Percentiles rank a stretch among this genome's conserved stretches.
phyloP scores from a whole-genome alignment of 2,797 vertebrate genomes.

The Hemibagrus guttatus region DNA sequence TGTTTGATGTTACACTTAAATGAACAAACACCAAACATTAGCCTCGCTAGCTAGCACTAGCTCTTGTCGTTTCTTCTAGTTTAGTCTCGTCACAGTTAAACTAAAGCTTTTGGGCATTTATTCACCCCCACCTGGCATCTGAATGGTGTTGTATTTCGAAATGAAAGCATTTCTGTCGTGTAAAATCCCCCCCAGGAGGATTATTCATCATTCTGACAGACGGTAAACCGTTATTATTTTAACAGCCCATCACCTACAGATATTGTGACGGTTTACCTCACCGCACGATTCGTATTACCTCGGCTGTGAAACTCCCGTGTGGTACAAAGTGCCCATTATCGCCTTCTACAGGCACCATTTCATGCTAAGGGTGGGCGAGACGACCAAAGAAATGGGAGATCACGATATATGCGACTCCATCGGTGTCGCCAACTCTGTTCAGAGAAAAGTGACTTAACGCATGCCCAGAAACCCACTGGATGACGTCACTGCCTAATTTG shows the following conservation, averaged over 20 bases:
- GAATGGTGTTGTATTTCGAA: neutral
- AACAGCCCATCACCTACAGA: too few relatives aligned
- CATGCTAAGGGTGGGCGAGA: neutral
- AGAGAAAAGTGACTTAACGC: neutral
- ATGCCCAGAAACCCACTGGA: neutral
- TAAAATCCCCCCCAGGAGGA: neutral
- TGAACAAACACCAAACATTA: slow-evolving; percentile 5
- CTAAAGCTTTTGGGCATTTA: neutral
- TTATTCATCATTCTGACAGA: neutral
- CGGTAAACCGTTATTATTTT: neutral
- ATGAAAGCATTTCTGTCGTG: too few relatives aligned
- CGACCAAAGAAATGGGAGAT: neutral
- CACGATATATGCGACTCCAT: neutral
- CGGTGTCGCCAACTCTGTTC: neutral
- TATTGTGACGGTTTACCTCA: neutral
- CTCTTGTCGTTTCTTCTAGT: neutral
- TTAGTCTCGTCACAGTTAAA: neutral
- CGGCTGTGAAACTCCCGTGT: neutral
- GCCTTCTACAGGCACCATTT: neutral
- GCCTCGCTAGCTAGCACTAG: neutral
- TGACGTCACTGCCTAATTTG: neutral
- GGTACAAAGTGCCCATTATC: neutral
- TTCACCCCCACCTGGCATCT: neutral
- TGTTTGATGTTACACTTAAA: neutral
- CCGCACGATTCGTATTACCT: neutral